Percentiles rank a stretch among this genome's conserved stretches.
phyloP scores from a whole-genome alignment of 2,797 vertebrate species.

The Pteropus rufus region DNA sequence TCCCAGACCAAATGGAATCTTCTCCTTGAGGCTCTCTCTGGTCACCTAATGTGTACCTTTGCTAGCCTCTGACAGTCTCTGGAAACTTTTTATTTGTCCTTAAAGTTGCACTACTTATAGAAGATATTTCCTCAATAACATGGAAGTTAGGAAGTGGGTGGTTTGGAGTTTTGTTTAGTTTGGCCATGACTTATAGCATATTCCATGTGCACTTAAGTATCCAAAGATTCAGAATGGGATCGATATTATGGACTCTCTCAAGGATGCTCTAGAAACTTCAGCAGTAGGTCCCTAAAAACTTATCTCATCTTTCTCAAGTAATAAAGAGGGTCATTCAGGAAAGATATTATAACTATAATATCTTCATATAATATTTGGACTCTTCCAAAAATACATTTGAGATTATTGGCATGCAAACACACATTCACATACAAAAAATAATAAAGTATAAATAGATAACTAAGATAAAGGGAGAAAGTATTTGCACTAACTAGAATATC shows the following conservation, averaged over 20 bases:
- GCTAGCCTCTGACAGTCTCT: not conserved
- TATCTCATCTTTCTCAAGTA: not conserved
- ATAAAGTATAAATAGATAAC: constrained; percentile 35
- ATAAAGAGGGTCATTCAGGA: not conserved
- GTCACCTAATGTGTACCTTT: not conserved
- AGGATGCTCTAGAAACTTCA: not conserved
- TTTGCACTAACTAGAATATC: constrained; percentile 26
- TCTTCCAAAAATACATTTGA: constrained; percentile 22
- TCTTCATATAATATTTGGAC: not conserved
- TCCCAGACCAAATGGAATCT: not conserved
- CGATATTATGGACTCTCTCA: not conserved
- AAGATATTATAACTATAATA: not conserved
- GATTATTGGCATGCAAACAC: not conserved
- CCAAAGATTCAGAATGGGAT: not conserved
- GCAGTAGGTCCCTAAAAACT: not conserved
- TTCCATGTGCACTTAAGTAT: not conserved
- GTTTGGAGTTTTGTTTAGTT: not conserved
- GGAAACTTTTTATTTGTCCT: not conserved
- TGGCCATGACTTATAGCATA: not conserved
- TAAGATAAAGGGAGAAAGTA: not conserved
- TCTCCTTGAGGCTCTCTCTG: not conserved
- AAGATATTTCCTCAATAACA: not conserved
- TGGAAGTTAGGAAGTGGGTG: not conserved
- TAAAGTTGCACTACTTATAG: not conserved
- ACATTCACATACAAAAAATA: not conserved